Percentiles rank a stretch among this genome's conserved stretches.
phyloP scores from a whole-genome alignment of 92 coral and sea anemone species.

The Metridium senile region DNA sequence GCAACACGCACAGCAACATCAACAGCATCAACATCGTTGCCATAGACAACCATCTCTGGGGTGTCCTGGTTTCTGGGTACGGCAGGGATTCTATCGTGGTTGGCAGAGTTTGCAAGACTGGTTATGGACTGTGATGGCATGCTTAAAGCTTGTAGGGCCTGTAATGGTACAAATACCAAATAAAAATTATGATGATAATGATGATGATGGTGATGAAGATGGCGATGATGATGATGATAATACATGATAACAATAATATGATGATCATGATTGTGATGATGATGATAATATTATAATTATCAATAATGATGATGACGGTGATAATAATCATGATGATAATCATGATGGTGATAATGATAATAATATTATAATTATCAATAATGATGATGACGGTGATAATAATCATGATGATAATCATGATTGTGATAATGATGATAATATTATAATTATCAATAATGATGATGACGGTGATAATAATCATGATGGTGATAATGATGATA shows the following conservation, averaged over 20 bases:
- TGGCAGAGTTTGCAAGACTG: constrained; percentile 57
- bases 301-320: neutral
- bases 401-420: too few species aligned
- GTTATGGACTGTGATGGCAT: constrained; percentile 82
- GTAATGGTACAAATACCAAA: neutral
- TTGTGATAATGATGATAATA: too few species aligned
- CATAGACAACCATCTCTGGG: constrained; percentile 63
- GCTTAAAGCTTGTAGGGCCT: constrained; percentile 95
- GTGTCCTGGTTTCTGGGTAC: constrained; percentile 29
- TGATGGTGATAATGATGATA: too few species aligned
- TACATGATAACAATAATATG: neutral
- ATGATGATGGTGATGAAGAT: neutral
- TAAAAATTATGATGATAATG: neutral
- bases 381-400: neutral
- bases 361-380: neutral
- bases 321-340: neutral
- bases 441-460: too few species aligned
- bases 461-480: too few species aligned
- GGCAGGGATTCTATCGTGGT: constrained; percentile 40
- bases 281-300: too few species aligned
- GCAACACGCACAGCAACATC: constrained; percentile 98
- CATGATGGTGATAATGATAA: neutral
- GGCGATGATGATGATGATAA: too few species aligned
- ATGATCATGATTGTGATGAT: neutral
- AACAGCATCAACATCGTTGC: constrained; percentile 95